phyloP scores from a whole-genome alignment of 1,140 invertebrate species.

The Drosophila mauritiana region DNA sequence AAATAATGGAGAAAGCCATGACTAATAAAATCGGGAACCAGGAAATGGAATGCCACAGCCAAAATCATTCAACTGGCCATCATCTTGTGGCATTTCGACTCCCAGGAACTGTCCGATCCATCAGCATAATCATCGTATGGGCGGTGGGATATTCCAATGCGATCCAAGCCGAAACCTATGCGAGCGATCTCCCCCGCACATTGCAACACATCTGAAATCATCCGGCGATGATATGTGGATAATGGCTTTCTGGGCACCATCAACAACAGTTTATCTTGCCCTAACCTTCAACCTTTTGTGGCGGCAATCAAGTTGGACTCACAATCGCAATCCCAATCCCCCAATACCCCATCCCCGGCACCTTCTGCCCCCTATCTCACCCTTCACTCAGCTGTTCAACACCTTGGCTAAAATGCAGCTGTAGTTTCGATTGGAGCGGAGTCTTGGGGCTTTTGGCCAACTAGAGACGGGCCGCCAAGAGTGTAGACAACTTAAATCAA shows the following conservation, averaged over 20 bases:
- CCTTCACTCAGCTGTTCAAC: conserved; percentile 81
- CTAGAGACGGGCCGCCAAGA: conserved; percentile 78
- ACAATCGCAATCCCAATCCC: conserved; percentile 8
- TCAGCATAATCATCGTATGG: conserved; percentile 32
- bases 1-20: conserved; percentile 22
- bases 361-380: conserved; percentile 7
- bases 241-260: conserved; percentile 66
- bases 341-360: not conserved
- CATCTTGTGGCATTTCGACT: conserved; percentile 29
- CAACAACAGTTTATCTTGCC: conserved; percentile 75
- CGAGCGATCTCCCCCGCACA: conserved; percentile 14
- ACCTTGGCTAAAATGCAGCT: conserved; percentile 64
- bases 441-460: conserved; percentile 42
- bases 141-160: conserved; percentile 15
- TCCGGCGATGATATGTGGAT: conserved; percentile 75
- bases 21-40: conserved; percentile 41
- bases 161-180: conserved; percentile 22
- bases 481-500: conserved; percentile 83
- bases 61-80: conserved; percentile 31
- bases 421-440: conserved; percentile 21
- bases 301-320: conserved; percentile 66
- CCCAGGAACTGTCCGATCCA: conserved; percentile 33
- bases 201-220: conserved; percentile 51
- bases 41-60: conserved; percentile 41
- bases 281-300: conserved; percentile 79